Evolutionary conservation across 2,888 invertebrate genomes (phyloP).

Genomic region (Spicauda simplicius): DNA sequence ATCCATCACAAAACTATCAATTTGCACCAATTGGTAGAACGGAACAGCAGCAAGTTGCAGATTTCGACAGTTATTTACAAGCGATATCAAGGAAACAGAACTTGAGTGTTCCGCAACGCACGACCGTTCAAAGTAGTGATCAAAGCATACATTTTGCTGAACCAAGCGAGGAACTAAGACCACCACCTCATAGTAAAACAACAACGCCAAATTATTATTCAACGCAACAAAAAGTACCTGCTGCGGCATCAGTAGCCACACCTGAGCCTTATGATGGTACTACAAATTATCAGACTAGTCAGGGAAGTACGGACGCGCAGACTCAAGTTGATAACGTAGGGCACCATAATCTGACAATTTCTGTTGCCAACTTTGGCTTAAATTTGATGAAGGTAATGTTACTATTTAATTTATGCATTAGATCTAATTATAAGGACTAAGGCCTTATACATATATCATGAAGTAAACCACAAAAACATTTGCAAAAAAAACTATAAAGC

Average conservation of each 20-base stretch:
- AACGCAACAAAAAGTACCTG: neutral
- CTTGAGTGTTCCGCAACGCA: neutral
- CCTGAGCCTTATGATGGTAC: neutral
- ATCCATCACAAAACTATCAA: slow-evolving; percentile 1
- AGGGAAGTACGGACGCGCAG: neutral
- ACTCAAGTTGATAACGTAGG: neutral
- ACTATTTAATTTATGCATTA: too few species aligned
- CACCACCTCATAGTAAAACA: slow-evolving; percentile 1
- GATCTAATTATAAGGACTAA: too few species aligned
- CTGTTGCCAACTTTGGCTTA: slow-evolving; percentile 61
- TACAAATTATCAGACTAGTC: neutral
- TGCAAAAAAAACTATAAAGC: too few species aligned
- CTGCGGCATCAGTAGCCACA: neutral
- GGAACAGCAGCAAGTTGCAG: neutral
- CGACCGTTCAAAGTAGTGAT: neutral
- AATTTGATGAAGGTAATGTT: slow-evolving; percentile 59
- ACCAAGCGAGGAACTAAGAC: slow-evolving; percentile 7
- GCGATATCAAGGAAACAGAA: slow-evolving; percentile 15
- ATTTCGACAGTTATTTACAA: slow-evolving; percentile 21
- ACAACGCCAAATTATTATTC: slow-evolving; percentile 18
- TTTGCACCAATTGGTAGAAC: neutral
- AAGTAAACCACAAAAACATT: too few species aligned
- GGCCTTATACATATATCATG: too few species aligned
- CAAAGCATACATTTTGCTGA: neutral
- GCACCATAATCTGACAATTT: slow-evolving; percentile 48